These are phyloP conservation scores for Microchrysa polita DNA, from an alignment of 2,888 invertebrate genomes.

Conservation along the genomic window DNA sequence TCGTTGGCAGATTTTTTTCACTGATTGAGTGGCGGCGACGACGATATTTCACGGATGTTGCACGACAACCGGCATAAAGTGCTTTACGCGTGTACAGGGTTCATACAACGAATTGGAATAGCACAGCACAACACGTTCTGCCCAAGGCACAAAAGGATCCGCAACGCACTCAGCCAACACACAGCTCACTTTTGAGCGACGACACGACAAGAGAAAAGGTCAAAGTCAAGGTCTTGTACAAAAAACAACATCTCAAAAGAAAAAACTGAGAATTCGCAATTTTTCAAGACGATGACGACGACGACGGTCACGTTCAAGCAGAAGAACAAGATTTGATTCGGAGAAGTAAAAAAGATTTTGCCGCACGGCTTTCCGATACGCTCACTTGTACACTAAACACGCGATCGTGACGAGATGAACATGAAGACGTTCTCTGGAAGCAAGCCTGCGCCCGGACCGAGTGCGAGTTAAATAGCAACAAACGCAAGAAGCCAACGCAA, in stretches of 20 bases:
- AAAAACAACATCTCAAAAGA: neutral
- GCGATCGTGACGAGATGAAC: too few species aligned
- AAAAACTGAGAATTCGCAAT: constrained; percentile 4
- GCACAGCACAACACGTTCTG: neutral
- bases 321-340: neutral
- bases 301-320: neutral
- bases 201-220: constrained; percentile 23
- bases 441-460: too few species aligned
- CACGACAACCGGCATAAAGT: too few species aligned
- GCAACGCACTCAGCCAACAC: too few species aligned
- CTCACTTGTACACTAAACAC: neutral
- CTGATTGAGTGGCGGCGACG: too few species aligned
- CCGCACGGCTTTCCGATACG: too few species aligned
- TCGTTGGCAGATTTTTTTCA: too few species aligned
- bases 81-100: too few species aligned
- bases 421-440: too few species aligned
- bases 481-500: neutral
- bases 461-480: neutral
- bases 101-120: neutral
- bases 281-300: neutral
- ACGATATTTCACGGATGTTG: too few species aligned
- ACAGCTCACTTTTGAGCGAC: too few species aligned
- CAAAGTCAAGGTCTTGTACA: constrained; percentile 41
- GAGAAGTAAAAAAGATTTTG: neutral
- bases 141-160: constrained; percentile 20